phyloP scores from a whole-genome alignment of 2,797 vertebrate genomes.

The Eidolon dupreanum region DNA sequence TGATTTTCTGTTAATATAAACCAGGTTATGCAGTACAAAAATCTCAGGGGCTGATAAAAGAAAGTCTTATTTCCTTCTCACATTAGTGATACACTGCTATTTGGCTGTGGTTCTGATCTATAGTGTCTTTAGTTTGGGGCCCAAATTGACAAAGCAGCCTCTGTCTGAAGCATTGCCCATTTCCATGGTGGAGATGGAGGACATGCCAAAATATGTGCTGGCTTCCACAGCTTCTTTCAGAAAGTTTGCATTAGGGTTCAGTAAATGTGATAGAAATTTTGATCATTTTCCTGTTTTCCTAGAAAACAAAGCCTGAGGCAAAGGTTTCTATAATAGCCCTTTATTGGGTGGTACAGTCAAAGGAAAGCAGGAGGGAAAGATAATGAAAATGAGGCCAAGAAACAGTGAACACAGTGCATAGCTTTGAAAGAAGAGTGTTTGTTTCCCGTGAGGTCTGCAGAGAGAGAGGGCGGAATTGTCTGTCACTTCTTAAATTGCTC shows the following conservation, averaged over 20 bases:
- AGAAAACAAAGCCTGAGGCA: background rate
- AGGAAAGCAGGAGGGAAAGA: background rate
- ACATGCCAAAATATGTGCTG: background rate
- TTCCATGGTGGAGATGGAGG: background rate
- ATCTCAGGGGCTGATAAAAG: background rate
- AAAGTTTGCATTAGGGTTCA: background rate
- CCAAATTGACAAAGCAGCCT: background rate
- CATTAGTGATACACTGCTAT: background rate
- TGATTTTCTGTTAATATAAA: background rate
- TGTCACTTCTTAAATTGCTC: background rate
- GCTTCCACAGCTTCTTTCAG: background rate
- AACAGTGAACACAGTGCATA: background rate
- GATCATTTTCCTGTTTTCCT: background rate
- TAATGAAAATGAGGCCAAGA: background rate
- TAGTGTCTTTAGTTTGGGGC: background rate
- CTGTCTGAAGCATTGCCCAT: background rate
- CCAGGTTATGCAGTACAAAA: background rate
- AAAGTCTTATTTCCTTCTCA: background rate
- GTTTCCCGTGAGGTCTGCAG: background rate
- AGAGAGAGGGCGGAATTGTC: background rate
- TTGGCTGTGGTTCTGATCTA: background rate
- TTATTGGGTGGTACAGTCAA: background rate
- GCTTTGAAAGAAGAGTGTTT: background rate
- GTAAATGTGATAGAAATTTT: background rate
- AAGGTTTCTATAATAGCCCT: background rate